Base-by-base conservation (phyloP, 2,113 vertebrate species). In the Melospiza melodia region DNA sequence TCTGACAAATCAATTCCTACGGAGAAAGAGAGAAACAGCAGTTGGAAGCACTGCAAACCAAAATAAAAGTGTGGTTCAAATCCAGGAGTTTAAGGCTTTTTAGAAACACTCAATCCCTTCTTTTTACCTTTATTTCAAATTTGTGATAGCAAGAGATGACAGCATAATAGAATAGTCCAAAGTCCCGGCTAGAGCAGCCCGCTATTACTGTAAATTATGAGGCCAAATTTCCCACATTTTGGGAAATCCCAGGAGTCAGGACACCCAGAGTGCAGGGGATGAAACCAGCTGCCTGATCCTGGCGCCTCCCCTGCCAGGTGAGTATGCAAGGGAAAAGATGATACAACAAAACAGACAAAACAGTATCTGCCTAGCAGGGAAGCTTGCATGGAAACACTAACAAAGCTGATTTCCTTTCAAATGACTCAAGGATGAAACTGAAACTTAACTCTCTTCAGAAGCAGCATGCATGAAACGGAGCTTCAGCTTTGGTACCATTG, bases 1-100 rank as follows among this genome's bases (percentile, higher is more conserved):
- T 99, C 99, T 0, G 99, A 99, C 30, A 99, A 97, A 97, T 99
- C 99, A 30, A 99, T 99, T 18, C 99, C 99, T 99, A 88, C 0
- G 11, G 28, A 51, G n/a, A 81, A 77, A 88, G 35, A 76, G 31
- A 91, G 37, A 74, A 78, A 66, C 9, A 76, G 39, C 66, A 66
- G 41, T 5, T 84, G 48, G 51, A 87, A 90, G 23, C 25, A 79
- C 1, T 55, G 46, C 35, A 82, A 93, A 87, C 3, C 23, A 46
- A 77, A 31, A 74, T 10, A 39, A 41, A 59, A 55, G 37, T 44
- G 5, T 65, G 23, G 33, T 0, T 7, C 55, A 93, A 72, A 52
- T 49, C 41, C 59, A 48, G 35, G 52, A 11, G 3, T 79, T 51
- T 52, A 89, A 87, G 25, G 23, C 24, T 66, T 73, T 90, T 57